phyloP scores from a whole-genome alignment of 2,888 invertebrate genomes.

The Dynastes maya region DNA sequence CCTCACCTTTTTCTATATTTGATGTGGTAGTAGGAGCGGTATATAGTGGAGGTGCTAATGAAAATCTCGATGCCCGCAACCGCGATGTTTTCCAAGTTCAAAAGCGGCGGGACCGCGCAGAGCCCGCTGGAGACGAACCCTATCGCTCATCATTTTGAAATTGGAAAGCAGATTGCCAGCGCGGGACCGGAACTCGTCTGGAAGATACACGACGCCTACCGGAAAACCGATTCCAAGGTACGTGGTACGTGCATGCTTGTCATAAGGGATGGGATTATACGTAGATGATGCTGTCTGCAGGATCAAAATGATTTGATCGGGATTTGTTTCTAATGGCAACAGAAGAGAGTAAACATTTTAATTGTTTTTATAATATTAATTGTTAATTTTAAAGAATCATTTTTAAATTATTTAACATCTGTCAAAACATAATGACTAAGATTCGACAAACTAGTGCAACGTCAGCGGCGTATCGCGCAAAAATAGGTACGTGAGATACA shows the following conservation, averaged over 20 bases:
- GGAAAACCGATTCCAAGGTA: slow-evolving; percentile 93
- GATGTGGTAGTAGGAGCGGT: slow-evolving; percentile 44
- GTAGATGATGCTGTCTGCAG: no score
- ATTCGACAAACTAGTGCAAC: no score
- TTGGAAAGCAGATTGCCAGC: slow-evolving; percentile 85
- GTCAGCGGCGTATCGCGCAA: no score
- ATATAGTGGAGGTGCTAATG: slow-evolving; percentile 53
- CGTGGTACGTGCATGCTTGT: slow-evolving; percentile 61
- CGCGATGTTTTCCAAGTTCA: slow-evolving; percentile 84
- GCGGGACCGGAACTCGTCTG: slow-evolving; percentile 93
- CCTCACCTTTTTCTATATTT: slow-evolving; percentile 11
- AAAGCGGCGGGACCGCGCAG: slow-evolving; percentile 73
- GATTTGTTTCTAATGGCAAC: no score
- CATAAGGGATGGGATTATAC: no score
- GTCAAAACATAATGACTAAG: no score
- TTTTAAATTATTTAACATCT: no score
- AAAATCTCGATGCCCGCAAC: slow-evolving; percentile 66
- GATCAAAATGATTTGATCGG: no score
- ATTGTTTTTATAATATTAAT: no score
- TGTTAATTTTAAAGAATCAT: no score
- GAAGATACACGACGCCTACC: slow-evolving; percentile 91
- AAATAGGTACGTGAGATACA: no score
- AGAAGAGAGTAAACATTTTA: no score
- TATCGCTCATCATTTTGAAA: slow-evolving; percentile 89
- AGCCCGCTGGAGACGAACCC: slow-evolving; percentile 83